Percentiles rank a stretch among this genome's conserved stretches.
Evolutionary conservation across 2,113 vertebrate species (phyloP).

Genomic region (Athene cunicularia): DNA sequence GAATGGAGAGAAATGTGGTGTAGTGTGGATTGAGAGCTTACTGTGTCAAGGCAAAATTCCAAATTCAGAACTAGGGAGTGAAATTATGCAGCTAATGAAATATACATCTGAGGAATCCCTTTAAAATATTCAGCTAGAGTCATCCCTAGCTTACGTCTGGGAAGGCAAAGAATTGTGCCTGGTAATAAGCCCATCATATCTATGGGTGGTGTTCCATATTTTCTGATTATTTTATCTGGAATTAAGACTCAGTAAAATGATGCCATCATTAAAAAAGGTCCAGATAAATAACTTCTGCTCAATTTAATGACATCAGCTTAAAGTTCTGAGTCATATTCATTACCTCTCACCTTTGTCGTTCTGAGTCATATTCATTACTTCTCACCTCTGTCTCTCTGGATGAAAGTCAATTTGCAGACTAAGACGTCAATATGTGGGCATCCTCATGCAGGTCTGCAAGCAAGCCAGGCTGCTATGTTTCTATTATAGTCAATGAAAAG

Average conservation of each 20-base stretch:
- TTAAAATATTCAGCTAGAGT: neutral
- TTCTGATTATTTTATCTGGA: neutral
- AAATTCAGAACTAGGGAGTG: neutral
- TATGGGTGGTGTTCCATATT: fast-evolving
- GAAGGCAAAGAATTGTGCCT: neutral
- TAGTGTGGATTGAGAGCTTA: neutral
- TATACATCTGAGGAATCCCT: neutral
- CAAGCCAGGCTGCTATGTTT: neutral
- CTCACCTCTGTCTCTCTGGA: neutral
- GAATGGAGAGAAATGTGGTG: fast-evolving
- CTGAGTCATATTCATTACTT: neutral
- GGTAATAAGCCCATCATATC: neutral
- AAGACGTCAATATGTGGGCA: neutral
- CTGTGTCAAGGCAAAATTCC: neutral
- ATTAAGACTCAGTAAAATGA: neutral
- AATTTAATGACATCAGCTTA: neutral
- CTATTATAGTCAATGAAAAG: neutral
- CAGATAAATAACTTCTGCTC: neutral
- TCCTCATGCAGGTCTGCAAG: neutral
- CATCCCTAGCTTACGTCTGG: neutral
- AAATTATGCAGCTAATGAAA: conserved; percentile 2
- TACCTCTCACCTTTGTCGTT: neutral
- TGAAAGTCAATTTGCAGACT: neutral
- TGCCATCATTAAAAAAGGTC: neutral
- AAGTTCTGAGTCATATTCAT: neutral